These are phyloP conservation scores for Capitulum mitella DNA, from an alignment of 2,888 invertebrate species.

Conservation along the genomic window DNA sequence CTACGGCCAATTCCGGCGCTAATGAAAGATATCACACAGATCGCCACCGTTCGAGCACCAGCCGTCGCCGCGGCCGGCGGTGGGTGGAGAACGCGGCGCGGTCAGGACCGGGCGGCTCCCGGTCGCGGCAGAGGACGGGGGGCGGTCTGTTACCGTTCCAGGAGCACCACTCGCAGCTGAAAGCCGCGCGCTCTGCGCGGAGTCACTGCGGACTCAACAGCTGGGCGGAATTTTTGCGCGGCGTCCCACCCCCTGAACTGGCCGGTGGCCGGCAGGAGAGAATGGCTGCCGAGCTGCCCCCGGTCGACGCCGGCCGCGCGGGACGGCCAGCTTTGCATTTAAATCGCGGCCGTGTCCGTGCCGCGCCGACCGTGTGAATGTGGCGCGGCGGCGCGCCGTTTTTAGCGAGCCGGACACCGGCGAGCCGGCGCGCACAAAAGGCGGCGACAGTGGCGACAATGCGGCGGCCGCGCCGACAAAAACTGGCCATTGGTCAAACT, in stretches of 20 bases:
- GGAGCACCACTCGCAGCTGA: too few species aligned
- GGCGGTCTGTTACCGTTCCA: too few species aligned
- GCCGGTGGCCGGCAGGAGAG: not conserved
- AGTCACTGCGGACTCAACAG: too few species aligned
- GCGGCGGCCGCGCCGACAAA: not conserved
- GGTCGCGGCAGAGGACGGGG: too few species aligned
- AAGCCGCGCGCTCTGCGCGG: too few species aligned
- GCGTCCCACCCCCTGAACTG: not conserved
- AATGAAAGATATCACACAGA: not conserved
- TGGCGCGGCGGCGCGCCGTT: not conserved
- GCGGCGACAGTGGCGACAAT: constrained; percentile 8
- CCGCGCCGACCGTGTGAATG: not conserved
- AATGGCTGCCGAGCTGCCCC: not conserved
- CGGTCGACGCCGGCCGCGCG: not conserved
- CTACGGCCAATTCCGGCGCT: not conserved
- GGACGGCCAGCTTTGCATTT: not conserved
- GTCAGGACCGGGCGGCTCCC: too few species aligned
- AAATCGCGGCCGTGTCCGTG: not conserved
- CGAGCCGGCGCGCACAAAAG: not conserved
- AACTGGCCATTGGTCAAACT: constrained; percentile 8
- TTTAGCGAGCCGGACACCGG: not conserved
- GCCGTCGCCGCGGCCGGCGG: too few species aligned
- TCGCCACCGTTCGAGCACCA: too few species aligned
- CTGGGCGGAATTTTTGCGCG: not conserved
- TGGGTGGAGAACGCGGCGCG: too few species aligned